Base-by-base conservation (phyloP, 2,888 invertebrate species). In the Phengaris arion region DNA sequence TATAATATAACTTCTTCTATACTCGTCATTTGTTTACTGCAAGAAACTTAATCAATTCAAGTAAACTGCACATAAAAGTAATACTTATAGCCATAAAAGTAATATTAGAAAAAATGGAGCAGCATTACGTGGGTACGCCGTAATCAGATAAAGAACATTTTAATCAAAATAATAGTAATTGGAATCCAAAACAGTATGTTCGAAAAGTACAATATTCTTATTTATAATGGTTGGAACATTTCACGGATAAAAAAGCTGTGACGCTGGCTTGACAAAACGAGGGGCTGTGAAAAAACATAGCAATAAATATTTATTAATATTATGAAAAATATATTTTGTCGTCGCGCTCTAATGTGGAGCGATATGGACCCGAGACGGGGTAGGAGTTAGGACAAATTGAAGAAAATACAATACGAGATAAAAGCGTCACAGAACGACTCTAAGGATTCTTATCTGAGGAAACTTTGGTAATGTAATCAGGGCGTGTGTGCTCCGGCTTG, bases 381-480 rank as follows among this genome's bases (percentile, higher is more conserved):
- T 6, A 35, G 72, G 52, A 52, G 72, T 54, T 64, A 35, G 64
- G 64, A 72, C 72, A 72, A 72, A 72, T 72, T 72, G 72, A 54
- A 22, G 70, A 52, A 72, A 72, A 72, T 72, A 72, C 52, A 72
- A 72, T 72, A 72, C 72, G 54, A 72, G 72, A 72, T 72, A 54
- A 72, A 72, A 72, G 72, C 72, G 72, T 52, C 72, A 72, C 72
- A 35, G 13, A 54, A 72, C 72, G 72, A 72, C 72, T 51, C 35
- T 15, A 54, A 72, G 52, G 22, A 72, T 72, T 72, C 72, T 72
- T 72, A 72, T 72, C 72, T 54, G 22, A 52, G 35, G 35, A 72
- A 72, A 72, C 54, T 72, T 72, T 35, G 72, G 35, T 72, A 72
- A 72, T 72, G 72, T 72, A 72, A 72, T 72, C 72, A 72, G 52